These are phyloP conservation scores for Phylloscopus trochiloides DNA, from an alignment of 2,113 vertebrate genomes.

Conservation along the genomic window DNA sequence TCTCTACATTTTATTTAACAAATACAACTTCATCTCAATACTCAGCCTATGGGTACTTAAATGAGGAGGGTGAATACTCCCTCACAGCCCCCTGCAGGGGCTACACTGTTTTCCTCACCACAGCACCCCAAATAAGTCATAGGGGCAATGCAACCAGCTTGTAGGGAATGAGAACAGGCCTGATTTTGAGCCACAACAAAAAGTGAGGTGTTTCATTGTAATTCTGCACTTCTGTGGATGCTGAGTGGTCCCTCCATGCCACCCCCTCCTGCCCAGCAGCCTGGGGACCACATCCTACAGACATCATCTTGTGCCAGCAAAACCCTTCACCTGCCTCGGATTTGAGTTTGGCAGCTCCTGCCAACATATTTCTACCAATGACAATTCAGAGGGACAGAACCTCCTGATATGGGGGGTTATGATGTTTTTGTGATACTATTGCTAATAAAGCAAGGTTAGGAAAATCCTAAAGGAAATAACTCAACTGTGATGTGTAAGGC, in stretches of 20 bases:
- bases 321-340: background rate
- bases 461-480: background rate
- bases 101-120: background rate
- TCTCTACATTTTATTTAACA: background rate
- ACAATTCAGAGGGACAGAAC: background rate
- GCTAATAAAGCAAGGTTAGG: background rate
- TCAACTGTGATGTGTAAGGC: background rate
- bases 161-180: background rate
- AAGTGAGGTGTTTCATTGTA: background rate
- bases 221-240: background rate
- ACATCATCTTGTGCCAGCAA: background rate
- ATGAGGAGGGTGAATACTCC: background rate
- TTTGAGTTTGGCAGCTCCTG: background rate
- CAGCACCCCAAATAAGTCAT: background rate
- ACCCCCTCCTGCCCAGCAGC: background rate
- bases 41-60: background rate
- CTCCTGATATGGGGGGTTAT: rapidly evolving
- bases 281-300: background rate
- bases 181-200: background rate
- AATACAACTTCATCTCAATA: background rate
- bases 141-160: background rate
- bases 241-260: background rate
- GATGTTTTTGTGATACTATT: background rate
- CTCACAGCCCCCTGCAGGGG: background rate
- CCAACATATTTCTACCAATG: background rate